These are phyloP conservation scores for Thaumetopoea pityocampa DNA, from an alignment of 1,140 invertebrate genomes.

Conservation along the genomic window DNA sequence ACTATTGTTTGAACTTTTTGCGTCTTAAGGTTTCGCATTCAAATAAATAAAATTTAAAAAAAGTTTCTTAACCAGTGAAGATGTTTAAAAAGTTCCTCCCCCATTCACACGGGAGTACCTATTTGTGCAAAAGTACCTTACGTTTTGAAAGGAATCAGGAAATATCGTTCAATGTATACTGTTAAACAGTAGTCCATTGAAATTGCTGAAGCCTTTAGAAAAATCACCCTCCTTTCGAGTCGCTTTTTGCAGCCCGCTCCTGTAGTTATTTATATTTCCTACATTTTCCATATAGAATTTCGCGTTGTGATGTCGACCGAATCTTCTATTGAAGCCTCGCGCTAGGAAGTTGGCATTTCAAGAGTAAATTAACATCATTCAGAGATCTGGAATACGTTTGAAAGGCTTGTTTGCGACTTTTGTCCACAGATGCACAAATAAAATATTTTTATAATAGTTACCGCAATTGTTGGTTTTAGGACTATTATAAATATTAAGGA, in stretches of 20 bases:
- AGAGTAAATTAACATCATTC: constrained; percentile 64
- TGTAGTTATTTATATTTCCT: constrained; percentile 64
- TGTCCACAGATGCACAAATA: constrained; percentile 8
- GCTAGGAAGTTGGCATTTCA: constrained; percentile 52
- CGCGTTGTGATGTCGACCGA: constrained; percentile 42
- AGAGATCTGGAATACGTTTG: constrained; percentile 34
- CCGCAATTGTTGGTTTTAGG: too few relatives aligned
- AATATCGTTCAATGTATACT: constrained; percentile 62
- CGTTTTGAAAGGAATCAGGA: constrained; percentile 51
- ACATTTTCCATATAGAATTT: constrained; percentile 70
- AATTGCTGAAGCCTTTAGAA: constrained; percentile 65
- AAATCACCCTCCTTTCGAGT: constrained; percentile 66
- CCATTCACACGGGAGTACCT: constrained; percentile 25
- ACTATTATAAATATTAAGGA: too few relatives aligned
- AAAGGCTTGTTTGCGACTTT: constrained; percentile 22
- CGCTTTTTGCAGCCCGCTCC: constrained; percentile 55
- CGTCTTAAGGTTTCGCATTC: constrained; percentile 21
- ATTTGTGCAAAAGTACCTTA: constrained; percentile 26
- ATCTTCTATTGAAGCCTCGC: constrained; percentile 50
- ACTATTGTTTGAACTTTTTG: constrained; percentile 23
- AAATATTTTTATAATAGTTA: constrained; percentile 10
- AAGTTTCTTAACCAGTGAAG: constrained; percentile 26
- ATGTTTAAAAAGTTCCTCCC: constrained; percentile 32
- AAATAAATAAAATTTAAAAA: constrained; percentile 25
- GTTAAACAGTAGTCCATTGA: constrained; percentile 65